A percentile compares a stretch with the other conserved stretches of the same genome.
Conservation (phyloP, 2,888 invertebrate genomes). For the Lamellibrachia satsuma region DNA sequence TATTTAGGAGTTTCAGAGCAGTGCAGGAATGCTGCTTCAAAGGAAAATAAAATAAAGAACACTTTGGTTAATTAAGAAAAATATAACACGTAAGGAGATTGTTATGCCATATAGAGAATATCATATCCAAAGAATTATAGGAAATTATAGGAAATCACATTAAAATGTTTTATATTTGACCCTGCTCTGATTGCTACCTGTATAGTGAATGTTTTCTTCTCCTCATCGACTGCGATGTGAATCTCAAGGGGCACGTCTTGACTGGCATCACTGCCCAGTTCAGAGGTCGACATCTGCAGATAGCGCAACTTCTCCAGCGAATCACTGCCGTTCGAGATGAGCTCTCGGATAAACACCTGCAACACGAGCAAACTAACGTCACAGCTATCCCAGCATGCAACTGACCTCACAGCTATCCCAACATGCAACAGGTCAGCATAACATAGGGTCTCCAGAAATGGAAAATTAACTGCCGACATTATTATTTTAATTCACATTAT, state of each 20-base stretch:
- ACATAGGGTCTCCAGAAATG: not conserved
- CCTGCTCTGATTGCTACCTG: constrained; percentile 71
- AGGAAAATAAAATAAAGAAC: constrained; percentile 41
- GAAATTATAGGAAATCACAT: not conserved
- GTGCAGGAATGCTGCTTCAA: not conserved
- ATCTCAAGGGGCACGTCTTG: constrained; percentile 79
- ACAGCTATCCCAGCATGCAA: not conserved
- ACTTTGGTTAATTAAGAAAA: not conserved
- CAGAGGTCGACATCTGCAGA: constrained; percentile 70
- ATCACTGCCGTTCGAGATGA: constrained; percentile 97
- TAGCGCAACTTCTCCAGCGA: constrained; percentile 94
- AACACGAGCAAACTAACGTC: not conserved
- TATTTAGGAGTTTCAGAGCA: no score
- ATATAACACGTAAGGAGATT: not conserved
- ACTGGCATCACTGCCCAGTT: constrained; percentile 42
- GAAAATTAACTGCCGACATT: not conserved
- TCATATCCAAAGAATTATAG: not conserved
- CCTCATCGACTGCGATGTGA: constrained; percentile 87
- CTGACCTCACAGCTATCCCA: not conserved
- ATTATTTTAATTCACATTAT: no score
- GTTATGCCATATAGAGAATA: not conserved
- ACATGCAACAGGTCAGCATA: not conserved
- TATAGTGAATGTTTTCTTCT: constrained; percentile 82
- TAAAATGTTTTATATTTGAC: not conserved
- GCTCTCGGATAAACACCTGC: constrained; percentile 91